Evolutionary conservation across 2,888 invertebrate species (phyloP).

Genomic region (Scaptomyza flava): DNA sequence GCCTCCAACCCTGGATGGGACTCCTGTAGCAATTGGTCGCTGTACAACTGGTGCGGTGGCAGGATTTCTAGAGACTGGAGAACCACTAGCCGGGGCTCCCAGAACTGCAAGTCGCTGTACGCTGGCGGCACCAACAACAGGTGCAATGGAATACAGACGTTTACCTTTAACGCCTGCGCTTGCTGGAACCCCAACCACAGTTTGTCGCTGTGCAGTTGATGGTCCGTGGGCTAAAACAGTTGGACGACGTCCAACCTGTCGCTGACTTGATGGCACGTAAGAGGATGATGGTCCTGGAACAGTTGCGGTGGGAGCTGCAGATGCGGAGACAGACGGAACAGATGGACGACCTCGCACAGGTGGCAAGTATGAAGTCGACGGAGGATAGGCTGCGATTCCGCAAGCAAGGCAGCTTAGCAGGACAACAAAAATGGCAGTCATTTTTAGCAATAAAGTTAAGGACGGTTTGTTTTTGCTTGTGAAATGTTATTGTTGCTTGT

Average conservation of each 20-base stretch:
- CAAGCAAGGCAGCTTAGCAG: constrained; percentile 19
- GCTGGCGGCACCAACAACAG: not conserved
- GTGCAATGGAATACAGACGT: not conserved
- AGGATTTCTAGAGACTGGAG: not conserved
- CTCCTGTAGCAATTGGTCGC: not conserved
- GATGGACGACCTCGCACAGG: not conserved
- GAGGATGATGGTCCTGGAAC: not conserved
- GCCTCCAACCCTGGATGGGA: not conserved
- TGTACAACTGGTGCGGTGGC: not conserved
- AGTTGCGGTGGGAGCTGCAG: not conserved
- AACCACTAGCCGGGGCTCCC: not conserved
- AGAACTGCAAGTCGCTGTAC: constrained; percentile 4
- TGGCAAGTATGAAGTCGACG: constrained; percentile 1
- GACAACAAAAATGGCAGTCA: constrained; percentile 16
- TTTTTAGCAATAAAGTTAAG: constrained; percentile 9
- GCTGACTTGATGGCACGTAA: too few relatives aligned
- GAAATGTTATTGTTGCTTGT: not conserved
- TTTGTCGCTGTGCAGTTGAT: not conserved
- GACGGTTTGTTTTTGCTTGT: not conserved
- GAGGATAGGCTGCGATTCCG: constrained; percentile 4
- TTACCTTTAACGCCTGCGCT: not conserved
- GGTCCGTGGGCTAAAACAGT: not conserved
- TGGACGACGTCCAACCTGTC: not conserved
- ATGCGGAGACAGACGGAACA: not conserved
- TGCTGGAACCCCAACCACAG: not conserved